Conservation (phyloP, 2,113 vertebrate genomes). For the Epinephelus cyanopodus region DNA sequence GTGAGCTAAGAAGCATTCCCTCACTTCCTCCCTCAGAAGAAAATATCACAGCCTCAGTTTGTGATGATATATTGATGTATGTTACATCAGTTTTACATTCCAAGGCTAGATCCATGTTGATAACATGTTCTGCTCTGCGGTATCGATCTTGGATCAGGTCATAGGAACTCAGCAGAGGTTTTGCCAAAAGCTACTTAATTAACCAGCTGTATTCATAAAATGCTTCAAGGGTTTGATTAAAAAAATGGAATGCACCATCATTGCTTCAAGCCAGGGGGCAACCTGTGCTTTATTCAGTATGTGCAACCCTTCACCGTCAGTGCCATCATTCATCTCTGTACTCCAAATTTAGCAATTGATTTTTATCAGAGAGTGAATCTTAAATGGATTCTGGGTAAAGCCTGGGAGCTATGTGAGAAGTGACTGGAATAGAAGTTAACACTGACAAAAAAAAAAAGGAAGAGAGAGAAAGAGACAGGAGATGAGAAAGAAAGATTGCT, state of each 20-base stretch:
- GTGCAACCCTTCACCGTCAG: conserved; percentile 28
- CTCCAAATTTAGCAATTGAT: conserved; percentile 63
- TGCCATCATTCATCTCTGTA: conserved; percentile 58
- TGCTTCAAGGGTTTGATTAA: conserved; percentile 25
- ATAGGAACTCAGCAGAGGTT: conserved; percentile 11
- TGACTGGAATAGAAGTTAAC: conserved; percentile 52
- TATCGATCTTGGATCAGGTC: conserved; percentile 5
- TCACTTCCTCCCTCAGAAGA: not conserved
- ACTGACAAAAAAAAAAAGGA: conserved; percentile 25
- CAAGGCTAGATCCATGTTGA: not conserved
- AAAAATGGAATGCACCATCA: conserved; percentile 25
- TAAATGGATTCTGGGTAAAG: conserved; percentile 67
- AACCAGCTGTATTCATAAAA: conserved; percentile 11
- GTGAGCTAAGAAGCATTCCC: conserved; percentile 2
- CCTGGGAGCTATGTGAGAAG: conserved; percentile 44
- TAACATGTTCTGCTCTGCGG: not conserved
- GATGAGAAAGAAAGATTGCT: conserved; percentile 55
- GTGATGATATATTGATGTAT: conserved; percentile 1
- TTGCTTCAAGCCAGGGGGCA: conserved; percentile 24
- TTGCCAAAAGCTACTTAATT: conserved; percentile 12
- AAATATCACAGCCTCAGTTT: conserved; percentile 17
- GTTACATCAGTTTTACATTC: not conserved
- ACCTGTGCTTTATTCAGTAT: not conserved
- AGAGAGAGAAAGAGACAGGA: conserved; percentile 20
- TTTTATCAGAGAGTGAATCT: conserved; percentile 66